phyloP scores from a whole-genome alignment of 1,140 invertebrate species.

The Oedothorax gibbosus region DNA sequence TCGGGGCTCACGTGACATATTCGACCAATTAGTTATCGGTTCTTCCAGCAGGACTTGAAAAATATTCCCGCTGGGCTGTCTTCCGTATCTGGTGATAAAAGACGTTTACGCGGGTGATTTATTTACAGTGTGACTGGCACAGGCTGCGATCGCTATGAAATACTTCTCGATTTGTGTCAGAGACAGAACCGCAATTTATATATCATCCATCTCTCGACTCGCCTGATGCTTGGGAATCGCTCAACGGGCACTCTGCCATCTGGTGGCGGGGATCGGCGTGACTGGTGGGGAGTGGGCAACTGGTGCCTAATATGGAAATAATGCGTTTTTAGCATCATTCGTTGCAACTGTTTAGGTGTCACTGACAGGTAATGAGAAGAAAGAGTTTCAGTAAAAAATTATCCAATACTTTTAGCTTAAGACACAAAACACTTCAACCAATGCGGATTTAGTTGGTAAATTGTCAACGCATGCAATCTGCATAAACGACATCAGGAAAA shows the following conservation, averaged over 20 bases:
- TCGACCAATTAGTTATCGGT: slow-evolving; percentile 54
- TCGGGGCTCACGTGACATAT: slow-evolving; percentile 38
- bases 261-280: slow-evolving; percentile 21
- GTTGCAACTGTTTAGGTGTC: too few relatives aligned
- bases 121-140: slow-evolving; percentile 53
- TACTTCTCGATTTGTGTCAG: slow-evolving; percentile 57
- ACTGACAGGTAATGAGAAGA: too few relatives aligned
- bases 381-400: too few relatives aligned
- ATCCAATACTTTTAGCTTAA: too few relatives aligned
- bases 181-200: slow-evolving; percentile 54
- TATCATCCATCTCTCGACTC: slow-evolving; percentile 51
- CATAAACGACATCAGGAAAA: too few relatives aligned
- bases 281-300: slow-evolving; percentile 13
- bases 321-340: too few relatives aligned
- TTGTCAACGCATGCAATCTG: too few relatives aligned
- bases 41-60: slow-evolving; percentile 11
- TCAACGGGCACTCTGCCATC: slow-evolving; percentile 33
- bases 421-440: too few relatives aligned
- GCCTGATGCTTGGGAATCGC: slow-evolving; percentile 2
- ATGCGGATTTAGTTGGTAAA: too few relatives aligned
- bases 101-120: slow-evolving; percentile 47
- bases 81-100: slow-evolving; percentile 54
- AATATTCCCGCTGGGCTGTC: slow-evolving; percentile 53
- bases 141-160: slow-evolving; percentile 43
- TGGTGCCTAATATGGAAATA: neutral